Evolutionary conservation across 2,888 invertebrate genomes (phyloP).

Genomic region (Pseudoips prasinana): DNA sequence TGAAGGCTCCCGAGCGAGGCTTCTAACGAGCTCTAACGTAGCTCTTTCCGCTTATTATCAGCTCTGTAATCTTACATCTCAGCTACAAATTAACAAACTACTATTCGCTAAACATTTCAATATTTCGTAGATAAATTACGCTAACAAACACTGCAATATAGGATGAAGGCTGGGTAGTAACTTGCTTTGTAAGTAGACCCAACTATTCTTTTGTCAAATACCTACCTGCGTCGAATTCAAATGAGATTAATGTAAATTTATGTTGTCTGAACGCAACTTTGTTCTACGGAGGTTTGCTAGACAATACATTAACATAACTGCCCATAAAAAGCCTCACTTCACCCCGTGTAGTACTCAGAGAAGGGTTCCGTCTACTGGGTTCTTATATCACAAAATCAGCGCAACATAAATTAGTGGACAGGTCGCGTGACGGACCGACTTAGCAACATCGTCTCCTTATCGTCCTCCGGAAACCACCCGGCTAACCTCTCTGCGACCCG

Average conservation of each 20-base stretch:
- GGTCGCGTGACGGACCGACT: constrained; percentile 78
- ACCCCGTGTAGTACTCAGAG: constrained; percentile 30
- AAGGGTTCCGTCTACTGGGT: constrained; percentile 56
- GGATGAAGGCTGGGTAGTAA: no score
- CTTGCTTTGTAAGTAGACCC: no score
- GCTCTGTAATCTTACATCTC: constrained; percentile 54
- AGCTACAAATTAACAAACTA: constrained; percentile 13
- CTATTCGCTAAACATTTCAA: constrained; percentile 2
- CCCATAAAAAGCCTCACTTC: constrained; percentile 31
- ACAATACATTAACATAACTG: constrained; percentile 65
- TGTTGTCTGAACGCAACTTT: constrained; percentile 18
- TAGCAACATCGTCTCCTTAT: constrained; percentile 74
- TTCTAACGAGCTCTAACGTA: constrained; percentile 66
- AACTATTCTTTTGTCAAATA: no score
- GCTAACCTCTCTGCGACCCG: constrained; percentile 44
- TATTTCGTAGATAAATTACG: no score
- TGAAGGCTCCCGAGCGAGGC: constrained; percentile 54
- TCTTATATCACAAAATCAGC: constrained; percentile 71
- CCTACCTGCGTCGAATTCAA: constrained; percentile 17
- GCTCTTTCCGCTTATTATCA: constrained; percentile 63
- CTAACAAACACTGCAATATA: no score
- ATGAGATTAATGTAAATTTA: constrained; percentile 27
- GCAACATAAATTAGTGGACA: constrained; percentile 79
- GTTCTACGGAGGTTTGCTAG: constrained; percentile 47
- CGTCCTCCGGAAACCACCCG: constrained; percentile 66